Percentiles rank a stretch among this genome's conserved stretches.
These are phyloP conservation scores for Protobothrops mucrosquamatus DNA, from an alignment of 2,113 vertebrate species.

Conservation along the genomic window DNA sequence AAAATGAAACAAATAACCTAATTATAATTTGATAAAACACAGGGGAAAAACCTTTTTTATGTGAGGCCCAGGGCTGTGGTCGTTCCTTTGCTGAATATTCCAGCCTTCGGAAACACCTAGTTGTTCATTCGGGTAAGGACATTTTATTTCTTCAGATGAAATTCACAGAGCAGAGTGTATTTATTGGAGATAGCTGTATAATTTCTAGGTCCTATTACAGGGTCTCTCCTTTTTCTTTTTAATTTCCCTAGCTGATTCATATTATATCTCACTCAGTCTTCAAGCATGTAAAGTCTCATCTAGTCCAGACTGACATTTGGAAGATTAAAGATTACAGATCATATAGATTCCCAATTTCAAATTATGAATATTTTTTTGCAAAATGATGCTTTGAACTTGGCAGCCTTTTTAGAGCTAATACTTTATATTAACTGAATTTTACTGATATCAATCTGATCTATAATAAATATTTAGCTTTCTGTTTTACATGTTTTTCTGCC, in stretches of 20 bases:
- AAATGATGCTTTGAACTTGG: conserved; percentile 4
- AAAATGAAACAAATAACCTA: conserved; percentile 9
- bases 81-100: conserved; percentile 98
- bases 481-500: conserved; percentile 1
- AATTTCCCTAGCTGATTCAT: neutral
- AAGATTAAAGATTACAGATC: conserved; percentile 1
- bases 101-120: conserved; percentile 97
- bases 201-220: too few species aligned
- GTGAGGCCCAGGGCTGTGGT: conserved; percentile 92
- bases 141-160: conserved; percentile 38
- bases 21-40: conserved; percentile 30
- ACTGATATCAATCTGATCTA: neutral
- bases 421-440: neutral
- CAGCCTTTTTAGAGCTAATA: neutral
- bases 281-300: neutral
- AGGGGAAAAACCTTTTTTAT: conserved; percentile 97
- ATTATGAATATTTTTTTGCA: conserved; percentile 14
- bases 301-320: neutral
- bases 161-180: neutral
- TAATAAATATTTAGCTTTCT: conserved; percentile 23
- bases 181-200: neutral
- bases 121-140: conserved; percentile 92
- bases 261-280: neutral
- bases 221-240: neutral
- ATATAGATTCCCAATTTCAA: neutral